Conservation (phyloP, 2,888 invertebrate genomes). For the Ophonus ardosiacus region DNA sequence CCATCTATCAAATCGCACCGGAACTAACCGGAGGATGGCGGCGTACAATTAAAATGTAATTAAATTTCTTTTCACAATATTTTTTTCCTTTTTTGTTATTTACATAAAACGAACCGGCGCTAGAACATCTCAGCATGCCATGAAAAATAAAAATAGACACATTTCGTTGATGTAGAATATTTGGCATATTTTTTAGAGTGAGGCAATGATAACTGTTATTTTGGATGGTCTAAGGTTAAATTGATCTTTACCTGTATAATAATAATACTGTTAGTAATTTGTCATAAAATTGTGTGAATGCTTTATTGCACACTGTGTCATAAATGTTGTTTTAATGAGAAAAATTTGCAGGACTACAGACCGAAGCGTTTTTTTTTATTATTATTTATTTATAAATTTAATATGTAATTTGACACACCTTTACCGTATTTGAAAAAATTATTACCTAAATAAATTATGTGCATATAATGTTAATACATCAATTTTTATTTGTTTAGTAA, state of each 20-base stretch:
- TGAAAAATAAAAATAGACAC: conserved; percentile 28
- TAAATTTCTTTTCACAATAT: conserved; percentile 58
- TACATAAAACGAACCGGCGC: conserved; percentile 57
- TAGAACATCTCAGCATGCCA: conserved; percentile 25
- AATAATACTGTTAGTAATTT: conserved; percentile 12
- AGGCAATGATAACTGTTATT: conserved; percentile 4
- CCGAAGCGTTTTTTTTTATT: too few relatives aligned
- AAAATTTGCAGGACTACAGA: too few relatives aligned
- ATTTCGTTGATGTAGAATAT: conserved; percentile 12
- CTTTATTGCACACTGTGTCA: background rate
- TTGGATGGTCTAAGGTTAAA: conserved; percentile 7
- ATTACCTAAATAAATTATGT: too few relatives aligned
- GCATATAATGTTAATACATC: too few relatives aligned
- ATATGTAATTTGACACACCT: too few relatives aligned
- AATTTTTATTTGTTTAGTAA: too few relatives aligned
- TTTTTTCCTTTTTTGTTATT: conserved; percentile 52
- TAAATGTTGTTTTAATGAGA: background rate
- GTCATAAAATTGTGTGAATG: background rate
- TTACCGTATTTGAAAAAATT: too few relatives aligned
- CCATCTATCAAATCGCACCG: conserved; percentile 62
- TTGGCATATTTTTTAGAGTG: conserved; percentile 32
- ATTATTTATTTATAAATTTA: too few relatives aligned
- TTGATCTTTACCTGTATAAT: background rate
- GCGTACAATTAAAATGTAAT: conserved; percentile 63
- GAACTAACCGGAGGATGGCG: conserved; percentile 61